A percentile compares a stretch with the other conserved stretches of the same genome.
Conservation (phyloP, 2,888 invertebrate species). For the Vandiemenella viatica region DNA sequence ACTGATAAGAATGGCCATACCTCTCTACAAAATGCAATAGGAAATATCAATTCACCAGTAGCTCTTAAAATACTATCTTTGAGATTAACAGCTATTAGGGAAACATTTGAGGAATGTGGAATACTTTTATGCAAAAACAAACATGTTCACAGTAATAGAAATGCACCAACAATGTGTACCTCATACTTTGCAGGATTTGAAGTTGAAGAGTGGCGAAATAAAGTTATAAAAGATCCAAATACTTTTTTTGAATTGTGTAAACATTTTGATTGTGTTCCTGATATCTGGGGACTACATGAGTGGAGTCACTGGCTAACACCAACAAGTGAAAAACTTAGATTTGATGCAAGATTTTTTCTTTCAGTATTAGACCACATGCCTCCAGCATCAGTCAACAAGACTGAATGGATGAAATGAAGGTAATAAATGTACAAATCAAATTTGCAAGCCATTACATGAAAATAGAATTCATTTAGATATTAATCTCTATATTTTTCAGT, state of each 20-base stretch:
- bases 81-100: constrained; percentile 69
- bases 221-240: constrained; percentile 44
- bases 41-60: too few species aligned
- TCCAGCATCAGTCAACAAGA: constrained; percentile 31
- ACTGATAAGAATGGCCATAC: too few species aligned
- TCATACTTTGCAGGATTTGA: constrained; percentile 36
- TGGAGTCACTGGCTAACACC: constrained; percentile 80
- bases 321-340: constrained; percentile 34
- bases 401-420: constrained; percentile 43
- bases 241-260: constrained; percentile 55
- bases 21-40: too few species aligned
- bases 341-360: constrained; percentile 61
- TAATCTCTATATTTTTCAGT: constrained; percentile 35
- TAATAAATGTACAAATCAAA: constrained; percentile 21
- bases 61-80: too few species aligned
- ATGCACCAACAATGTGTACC: constrained; percentile 25
- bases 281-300: constrained; percentile 60
- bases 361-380: constrained; percentile 41
- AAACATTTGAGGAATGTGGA: constrained; percentile 85
- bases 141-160: neutral
- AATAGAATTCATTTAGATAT: neutral
- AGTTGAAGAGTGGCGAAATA: constrained; percentile 45
- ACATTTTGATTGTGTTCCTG: constrained; percentile 53
- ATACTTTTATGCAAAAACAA: constrained; percentile 46
- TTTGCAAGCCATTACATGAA: neutral